A percentile compares a stretch with the other conserved stretches of the same genome.
Conservation (phyloP, 2,797 vertebrate species). For the Spea hammondii region DNA sequence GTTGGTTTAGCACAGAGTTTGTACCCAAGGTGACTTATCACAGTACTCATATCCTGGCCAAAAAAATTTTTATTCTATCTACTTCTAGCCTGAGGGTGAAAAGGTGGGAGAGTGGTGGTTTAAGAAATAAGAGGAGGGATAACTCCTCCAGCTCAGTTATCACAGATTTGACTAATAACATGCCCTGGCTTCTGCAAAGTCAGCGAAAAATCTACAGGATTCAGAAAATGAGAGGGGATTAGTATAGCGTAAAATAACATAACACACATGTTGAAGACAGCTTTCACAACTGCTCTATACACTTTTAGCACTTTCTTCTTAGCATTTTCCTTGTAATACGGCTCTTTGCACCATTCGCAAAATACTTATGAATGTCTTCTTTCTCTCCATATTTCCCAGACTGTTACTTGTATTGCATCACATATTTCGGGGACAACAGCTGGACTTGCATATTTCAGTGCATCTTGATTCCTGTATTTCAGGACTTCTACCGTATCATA, state of each 20-base stretch:
- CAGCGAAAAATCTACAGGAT: constrained; percentile 35
- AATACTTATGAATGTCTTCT: too few species aligned
- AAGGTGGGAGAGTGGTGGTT: constrained; percentile 34
- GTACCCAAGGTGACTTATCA: neutral
- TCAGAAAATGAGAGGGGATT: constrained; percentile 7
- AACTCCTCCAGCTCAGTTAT: constrained; percentile 32
- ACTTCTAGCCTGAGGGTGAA: constrained; percentile 34
- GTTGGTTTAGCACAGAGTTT: constrained; percentile 6
- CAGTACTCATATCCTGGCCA: constrained; percentile 7
- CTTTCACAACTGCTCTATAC: neutral
- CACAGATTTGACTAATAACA: constrained; percentile 41
- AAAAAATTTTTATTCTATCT: constrained; percentile 36
- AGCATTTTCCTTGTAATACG: too few species aligned
- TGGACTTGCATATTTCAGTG: too few species aligned
- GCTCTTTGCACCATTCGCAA: too few species aligned
- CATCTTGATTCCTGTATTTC: too few species aligned
- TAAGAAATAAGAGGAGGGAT: constrained; percentile 23
- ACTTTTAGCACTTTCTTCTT: too few species aligned
- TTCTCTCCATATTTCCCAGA: too few species aligned
- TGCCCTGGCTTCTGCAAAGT: constrained; percentile 37
- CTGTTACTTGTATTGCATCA: too few species aligned
- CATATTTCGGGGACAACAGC: too few species aligned
- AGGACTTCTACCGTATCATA: too few species aligned
- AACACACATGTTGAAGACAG: neutral
- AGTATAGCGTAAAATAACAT: constrained; percentile 14